Conservation (phyloP, 2,888 invertebrate species). For the Rhynchonema sp. region DNA sequence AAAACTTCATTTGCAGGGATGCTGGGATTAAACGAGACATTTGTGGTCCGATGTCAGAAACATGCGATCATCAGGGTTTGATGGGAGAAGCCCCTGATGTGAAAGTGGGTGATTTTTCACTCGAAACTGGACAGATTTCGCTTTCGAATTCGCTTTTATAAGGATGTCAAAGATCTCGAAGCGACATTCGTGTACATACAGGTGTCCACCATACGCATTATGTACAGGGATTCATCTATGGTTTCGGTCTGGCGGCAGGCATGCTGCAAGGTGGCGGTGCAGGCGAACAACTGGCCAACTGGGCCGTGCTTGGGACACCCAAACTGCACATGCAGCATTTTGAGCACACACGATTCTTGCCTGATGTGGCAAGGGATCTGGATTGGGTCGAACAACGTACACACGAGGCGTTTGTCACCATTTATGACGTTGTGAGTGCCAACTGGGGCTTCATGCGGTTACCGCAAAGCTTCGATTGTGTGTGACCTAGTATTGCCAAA, state of each 20-base stretch:
- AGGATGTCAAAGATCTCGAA: no score
- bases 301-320: conserved; percentile 63
- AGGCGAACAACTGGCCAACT: conserved; percentile 60
- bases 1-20: no score
- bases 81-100: conserved; percentile 43
- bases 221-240: conserved; percentile 52
- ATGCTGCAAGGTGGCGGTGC: conserved; percentile 79
- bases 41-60: conserved; percentile 50
- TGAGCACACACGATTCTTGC: conserved; percentile 45
- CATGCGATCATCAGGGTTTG: conserved; percentile 70
- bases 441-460: no score
- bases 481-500: no score
- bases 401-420: conserved; percentile 70
- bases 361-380: conserved; percentile 30
- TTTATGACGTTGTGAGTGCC: conserved; percentile 50
- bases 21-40: conserved; percentile 37
- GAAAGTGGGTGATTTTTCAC: neutral
- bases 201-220: no score
- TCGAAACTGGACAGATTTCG: no score
- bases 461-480: no score
- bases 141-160: no score
- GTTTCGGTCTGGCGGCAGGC: conserved; percentile 69
- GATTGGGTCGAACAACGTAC: conserved; percentile 60
- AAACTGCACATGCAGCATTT: conserved; percentile 63
- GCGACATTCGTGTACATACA: no score